Conservation (phyloP, 2,888 invertebrate genomes). For the Herminia tarsipennalis region DNA sequence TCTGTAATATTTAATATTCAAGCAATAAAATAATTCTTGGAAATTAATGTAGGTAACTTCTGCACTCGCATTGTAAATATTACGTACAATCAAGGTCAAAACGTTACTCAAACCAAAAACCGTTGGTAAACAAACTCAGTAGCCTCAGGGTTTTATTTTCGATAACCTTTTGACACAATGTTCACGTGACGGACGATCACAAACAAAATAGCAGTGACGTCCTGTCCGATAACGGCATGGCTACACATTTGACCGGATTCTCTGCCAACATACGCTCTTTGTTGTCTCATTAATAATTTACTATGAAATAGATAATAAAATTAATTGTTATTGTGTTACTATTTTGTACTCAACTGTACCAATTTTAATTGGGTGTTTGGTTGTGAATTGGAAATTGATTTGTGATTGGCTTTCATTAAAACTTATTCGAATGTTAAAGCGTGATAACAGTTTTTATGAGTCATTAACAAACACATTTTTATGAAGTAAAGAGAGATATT, state of each 20-base stretch:
- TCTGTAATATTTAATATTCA: too few relatives aligned
- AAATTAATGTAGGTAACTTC: too few relatives aligned
- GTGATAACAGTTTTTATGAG: too few relatives aligned
- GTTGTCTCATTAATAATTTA: constrained; percentile 12
- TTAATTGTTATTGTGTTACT: neutral
- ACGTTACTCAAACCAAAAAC: constrained; percentile 7
- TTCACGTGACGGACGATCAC: constrained; percentile 32
- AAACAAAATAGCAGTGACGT: constrained; percentile 37
- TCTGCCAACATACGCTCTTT: constrained; percentile 24
- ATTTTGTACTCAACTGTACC: neutral
- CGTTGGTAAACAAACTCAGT: constrained; percentile 15
- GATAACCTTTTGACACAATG: constrained; percentile 27
- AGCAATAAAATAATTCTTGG: too few relatives aligned
- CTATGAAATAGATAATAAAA: too few relatives aligned
- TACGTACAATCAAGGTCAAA: constrained; percentile 8
- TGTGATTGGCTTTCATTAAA: too few relatives aligned
- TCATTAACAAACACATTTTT: too few relatives aligned
- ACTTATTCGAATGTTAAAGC: too few relatives aligned
- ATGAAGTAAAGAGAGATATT: too few relatives aligned
- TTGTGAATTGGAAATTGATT: too few relatives aligned
- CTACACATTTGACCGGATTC: constrained; percentile 7
- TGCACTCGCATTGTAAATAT: neutral
- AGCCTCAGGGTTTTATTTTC: constrained; percentile 14
- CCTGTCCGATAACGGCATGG: constrained; percentile 16
- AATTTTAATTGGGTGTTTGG: too few relatives aligned